Evolutionary conservation across 1,140 invertebrate species (phyloP).

Genomic region (Arctopsyche grandis): DNA sequence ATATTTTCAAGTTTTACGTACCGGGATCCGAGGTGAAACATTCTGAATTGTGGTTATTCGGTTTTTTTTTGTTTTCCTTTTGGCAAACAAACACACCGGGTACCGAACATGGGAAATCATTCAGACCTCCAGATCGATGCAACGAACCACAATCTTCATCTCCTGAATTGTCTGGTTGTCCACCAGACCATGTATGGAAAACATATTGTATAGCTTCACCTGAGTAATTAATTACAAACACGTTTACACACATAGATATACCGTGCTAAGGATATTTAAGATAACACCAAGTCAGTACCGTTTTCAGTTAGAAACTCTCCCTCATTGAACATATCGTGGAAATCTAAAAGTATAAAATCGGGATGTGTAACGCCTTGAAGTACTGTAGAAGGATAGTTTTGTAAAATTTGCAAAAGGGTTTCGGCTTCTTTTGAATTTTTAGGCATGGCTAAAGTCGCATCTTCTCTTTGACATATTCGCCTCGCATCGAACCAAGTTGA

Average conservation of each 20-base stretch:
- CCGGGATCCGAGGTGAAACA: background rate
- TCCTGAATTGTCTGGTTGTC: constrained; percentile 44
- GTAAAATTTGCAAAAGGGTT: constrained; percentile 13
- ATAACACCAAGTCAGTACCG: background rate
- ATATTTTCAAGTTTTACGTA: background rate
- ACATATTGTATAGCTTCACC: constrained; percentile 29
- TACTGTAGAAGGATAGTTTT: background rate
- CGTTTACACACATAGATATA: too few species aligned
- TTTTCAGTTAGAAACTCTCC: constrained; percentile 10
- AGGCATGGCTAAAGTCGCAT: constrained; percentile 27
- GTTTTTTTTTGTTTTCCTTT: background rate
- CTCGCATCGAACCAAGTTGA: constrained; percentile 10
- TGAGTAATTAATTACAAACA: too few species aligned
- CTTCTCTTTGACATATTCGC: constrained; percentile 3
- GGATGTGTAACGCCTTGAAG: background rate
- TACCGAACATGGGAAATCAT: constrained; percentile 44
- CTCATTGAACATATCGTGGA: constrained; percentile 33
- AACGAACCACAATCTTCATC: constrained; percentile 52
- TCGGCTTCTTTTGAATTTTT: constrained; percentile 14
- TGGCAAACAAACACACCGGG: constrained; percentile 39
- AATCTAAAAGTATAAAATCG: constrained; percentile 8
- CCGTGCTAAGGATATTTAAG: background rate
- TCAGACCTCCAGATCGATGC: constrained; percentile 35
- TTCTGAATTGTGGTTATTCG: background rate
- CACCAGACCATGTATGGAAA: constrained; percentile 36